These are phyloP conservation scores for Nemotelus nigrinus DNA, from an alignment of 2,888 invertebrate genomes.

Conservation along the genomic window DNA sequence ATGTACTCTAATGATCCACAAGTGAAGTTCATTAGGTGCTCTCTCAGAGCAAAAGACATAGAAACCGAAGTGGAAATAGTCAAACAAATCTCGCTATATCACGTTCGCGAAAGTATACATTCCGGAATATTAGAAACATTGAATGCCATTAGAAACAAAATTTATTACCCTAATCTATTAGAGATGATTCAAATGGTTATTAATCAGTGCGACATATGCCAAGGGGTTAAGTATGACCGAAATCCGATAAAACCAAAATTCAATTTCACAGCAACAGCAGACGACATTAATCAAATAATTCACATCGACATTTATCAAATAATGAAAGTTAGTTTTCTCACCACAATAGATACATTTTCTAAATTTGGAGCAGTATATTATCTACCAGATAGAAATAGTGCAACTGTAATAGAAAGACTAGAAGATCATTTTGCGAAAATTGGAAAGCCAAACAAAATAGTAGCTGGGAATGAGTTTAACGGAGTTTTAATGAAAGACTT, in stretches of 20 bases:
- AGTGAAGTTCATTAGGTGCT: too few species aligned
- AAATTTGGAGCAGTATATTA: slow-evolving; percentile 1
- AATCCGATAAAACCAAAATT: neutral
- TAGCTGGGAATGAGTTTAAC: too few species aligned
- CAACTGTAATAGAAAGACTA: neutral
- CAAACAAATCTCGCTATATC: too few species aligned
- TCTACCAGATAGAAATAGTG: neutral
- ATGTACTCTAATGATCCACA: too few species aligned
- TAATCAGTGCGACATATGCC: too few species aligned
- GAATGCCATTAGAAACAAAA: neutral
- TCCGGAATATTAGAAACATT: too few species aligned
- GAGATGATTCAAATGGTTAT: neutral
- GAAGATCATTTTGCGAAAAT: slow-evolving; percentile 1
- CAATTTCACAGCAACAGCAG: neutral
- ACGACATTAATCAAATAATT: neutral
- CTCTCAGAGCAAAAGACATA: too few species aligned
- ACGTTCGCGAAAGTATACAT: too few species aligned
- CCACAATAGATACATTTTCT: neutral
- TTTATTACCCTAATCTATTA: neutral
- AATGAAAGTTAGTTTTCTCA: neutral
- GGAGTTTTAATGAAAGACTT: too few species aligned
- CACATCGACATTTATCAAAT: neutral
- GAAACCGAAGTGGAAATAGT: too few species aligned
- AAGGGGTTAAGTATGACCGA: too few species aligned
- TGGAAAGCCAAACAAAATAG: too few species aligned